Percentiles rank a stretch among this genome's conserved stretches.
phyloP scores from a whole-genome alignment of 2,113 vertebrate genomes.

The Prietella phreatophila region DNA sequence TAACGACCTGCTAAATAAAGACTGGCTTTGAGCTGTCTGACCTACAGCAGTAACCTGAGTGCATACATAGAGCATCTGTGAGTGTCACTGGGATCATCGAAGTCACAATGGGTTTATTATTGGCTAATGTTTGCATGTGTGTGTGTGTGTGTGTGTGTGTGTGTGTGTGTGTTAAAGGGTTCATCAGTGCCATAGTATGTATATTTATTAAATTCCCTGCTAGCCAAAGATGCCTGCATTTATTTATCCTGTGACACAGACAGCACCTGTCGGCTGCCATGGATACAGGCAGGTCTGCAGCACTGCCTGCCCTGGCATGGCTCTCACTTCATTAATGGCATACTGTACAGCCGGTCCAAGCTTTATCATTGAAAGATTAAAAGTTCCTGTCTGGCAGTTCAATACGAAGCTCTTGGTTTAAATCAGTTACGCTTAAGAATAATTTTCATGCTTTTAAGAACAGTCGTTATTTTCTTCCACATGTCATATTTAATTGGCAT shows the following conservation, averaged over 20 bases:
- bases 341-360: not conserved
- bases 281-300: slow-evolving; percentile 61
- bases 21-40: not conserved
- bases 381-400: not conserved
- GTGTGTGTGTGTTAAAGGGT: slow-evolving; percentile 21
- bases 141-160: slow-evolving; percentile 22
- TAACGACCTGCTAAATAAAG: slow-evolving; percentile 7
- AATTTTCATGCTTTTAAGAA: not conserved
- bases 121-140: slow-evolving; percentile 21
- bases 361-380: slow-evolving; percentile 28
- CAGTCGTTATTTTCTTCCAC: not conserved
- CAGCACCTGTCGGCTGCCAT: slow-evolving; percentile 76
- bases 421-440: slow-evolving; percentile 4
- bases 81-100: slow-evolving; percentile 13
- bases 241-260: slow-evolving; percentile 73
- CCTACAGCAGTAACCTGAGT: slow-evolving; percentile 1
- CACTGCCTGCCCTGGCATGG: slow-evolving; percentile 20
- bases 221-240: slow-evolving; percentile 59
- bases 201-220: slow-evolving; percentile 61
- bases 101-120: slow-evolving; percentile 26
- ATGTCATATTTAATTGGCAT: not conserved
- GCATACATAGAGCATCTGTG: not conserved
- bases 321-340: slow-evolving; percentile 28
- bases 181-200: slow-evolving; percentile 36
- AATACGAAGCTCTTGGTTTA: not conserved